Conservation (phyloP, 2,113 vertebrate genomes). For the Sinosuthora webbiana region DNA sequence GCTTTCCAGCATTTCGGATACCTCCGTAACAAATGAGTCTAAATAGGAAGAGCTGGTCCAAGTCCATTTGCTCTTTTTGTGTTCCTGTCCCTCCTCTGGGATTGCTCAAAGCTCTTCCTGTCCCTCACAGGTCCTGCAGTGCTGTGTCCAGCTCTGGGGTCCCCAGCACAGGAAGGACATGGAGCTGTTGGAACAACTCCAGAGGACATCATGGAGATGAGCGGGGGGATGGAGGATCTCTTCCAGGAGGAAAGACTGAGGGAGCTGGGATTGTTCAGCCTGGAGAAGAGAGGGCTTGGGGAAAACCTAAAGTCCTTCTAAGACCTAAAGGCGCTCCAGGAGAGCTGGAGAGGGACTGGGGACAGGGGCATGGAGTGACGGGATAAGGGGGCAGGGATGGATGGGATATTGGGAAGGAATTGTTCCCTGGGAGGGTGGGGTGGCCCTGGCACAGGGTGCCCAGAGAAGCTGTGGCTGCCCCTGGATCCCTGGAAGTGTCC, state of each 20-base stretch:
- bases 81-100: background rate
- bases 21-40: background rate
- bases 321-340: background rate
- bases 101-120: background rate
- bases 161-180: background rate
- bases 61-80: background rate
- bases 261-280: background rate
- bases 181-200: background rate
- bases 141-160: background rate
- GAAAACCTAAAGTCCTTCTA: background rate
- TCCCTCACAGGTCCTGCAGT: background rate
- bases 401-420: background rate
- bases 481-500: background rate
- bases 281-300: background rate
- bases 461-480: background rate
- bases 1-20: background rate
- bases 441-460: background rate
- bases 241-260: background rate
- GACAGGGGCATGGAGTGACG: background rate
- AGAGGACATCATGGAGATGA: background rate
- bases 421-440: background rate
- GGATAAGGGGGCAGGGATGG: accelerated
- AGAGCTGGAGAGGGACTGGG: background rate
- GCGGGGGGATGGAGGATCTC: background rate
- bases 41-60: background rate